Conservation (phyloP, 2,797 vertebrate species). For the Cyprinodon diabolis region DNA sequence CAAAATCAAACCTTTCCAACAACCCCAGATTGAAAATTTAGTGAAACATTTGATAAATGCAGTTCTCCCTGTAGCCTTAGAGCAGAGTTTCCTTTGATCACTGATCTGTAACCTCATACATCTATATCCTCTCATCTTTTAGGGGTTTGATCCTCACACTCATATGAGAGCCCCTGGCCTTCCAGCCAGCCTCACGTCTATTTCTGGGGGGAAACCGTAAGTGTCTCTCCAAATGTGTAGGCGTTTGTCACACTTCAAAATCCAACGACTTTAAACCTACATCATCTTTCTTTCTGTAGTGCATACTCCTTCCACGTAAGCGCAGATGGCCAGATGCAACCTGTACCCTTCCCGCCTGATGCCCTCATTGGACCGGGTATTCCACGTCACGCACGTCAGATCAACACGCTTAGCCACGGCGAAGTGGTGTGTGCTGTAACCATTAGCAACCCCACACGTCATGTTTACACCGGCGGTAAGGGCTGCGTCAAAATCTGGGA, state of each 20-base stretch:
- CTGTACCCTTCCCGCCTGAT: conserved; percentile 85
- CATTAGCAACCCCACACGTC: conserved; percentile 95
- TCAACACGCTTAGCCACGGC: conserved; percentile 86
- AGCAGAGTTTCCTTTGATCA: conserved; percentile 12
- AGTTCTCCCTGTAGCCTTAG: conserved; percentile 10
- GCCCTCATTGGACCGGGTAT: conserved; percentile 86
- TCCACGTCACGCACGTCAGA: conserved; percentile 86
- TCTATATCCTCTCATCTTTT: conserved; percentile 47
- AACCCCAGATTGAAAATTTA: background rate
- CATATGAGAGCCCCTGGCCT: conserved; percentile 98
- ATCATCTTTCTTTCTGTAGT: conserved; percentile 38
- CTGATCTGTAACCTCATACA: conserved; percentile 13
- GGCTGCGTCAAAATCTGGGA: conserved; percentile 99
- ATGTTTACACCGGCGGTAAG: conserved; percentile 96
- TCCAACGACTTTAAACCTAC: background rate
- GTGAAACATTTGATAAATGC: conserved; percentile 1
- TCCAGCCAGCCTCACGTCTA: conserved; percentile 94
- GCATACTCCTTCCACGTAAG: conserved; percentile 84
- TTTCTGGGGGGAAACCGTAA: conserved; percentile 99
- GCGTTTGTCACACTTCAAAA: conserved; percentile 7
- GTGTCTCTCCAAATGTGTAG: conserved; percentile 59
- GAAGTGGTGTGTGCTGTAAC: conserved; percentile 92
- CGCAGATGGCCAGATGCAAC: conserved; percentile 87
- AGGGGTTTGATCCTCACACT: conserved; percentile 97
- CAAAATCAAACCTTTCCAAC: background rate